Conservation (phyloP, 2,888 invertebrate species). For the Drosophila anomelani region DNA sequence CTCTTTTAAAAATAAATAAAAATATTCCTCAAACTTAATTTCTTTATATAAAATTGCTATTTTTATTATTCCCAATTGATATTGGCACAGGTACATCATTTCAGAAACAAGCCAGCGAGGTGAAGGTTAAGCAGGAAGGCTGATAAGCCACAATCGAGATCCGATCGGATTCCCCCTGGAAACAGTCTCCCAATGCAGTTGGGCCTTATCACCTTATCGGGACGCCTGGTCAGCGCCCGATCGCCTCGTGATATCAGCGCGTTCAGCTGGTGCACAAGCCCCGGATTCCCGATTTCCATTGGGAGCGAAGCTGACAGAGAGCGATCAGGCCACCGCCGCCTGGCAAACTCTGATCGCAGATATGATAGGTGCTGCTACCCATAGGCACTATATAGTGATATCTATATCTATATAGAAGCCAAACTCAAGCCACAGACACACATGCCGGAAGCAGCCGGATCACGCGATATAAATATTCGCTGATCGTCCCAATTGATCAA, state of each 20-base stretch:
- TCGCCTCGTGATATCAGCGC: constrained; percentile 24
- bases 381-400: not conserved
- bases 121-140: constrained; percentile 22
- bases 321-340: constrained; percentile 22
- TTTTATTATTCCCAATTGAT: not conserved
- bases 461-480: constrained; percentile 26
- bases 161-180: constrained; percentile 36
- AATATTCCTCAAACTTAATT: not conserved
- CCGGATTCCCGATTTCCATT: constrained; percentile 4
- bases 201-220: constrained; percentile 28
- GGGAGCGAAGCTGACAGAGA: not conserved
- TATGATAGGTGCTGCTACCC: constrained; percentile 4
- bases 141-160: constrained; percentile 23
- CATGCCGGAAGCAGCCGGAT: constrained; percentile 18
- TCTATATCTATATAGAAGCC: constrained; percentile 7
- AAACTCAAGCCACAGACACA: constrained; percentile 2
- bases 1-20: not conserved
- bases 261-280: constrained; percentile 17
- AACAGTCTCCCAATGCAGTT: constrained; percentile 33
- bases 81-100: not conserved
- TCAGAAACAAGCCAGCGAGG: not conserved
- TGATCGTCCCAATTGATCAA: constrained; percentile 33
- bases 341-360: constrained; percentile 8
- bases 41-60: not conserved
- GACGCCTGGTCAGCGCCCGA: constrained; percentile 29